A percentile compares a stretch with the other conserved stretches of the same genome.
Evolutionary conservation across 2,888 invertebrate genomes (phyloP).

Genomic region (Cephus runcator): DNA sequence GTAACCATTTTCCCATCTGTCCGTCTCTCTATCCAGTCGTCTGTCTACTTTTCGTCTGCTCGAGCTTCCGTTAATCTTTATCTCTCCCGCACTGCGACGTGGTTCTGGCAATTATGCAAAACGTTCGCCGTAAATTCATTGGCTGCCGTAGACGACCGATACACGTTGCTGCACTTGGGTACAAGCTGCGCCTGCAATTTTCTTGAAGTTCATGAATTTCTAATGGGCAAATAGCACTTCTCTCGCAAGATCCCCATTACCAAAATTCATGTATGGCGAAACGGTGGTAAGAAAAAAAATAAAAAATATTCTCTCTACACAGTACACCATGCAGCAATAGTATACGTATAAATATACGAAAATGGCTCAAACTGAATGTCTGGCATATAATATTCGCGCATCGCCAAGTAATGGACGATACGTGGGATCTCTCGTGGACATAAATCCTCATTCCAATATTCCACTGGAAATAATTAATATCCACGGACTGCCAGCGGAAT

Average conservation of each 20-base stretch:
- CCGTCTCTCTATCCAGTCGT: not conserved
- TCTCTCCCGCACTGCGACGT: not conserved
- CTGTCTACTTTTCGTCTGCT: not conserved
- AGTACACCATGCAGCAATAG: not conserved
- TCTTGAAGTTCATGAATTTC: not conserved
- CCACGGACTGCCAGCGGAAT: slow-evolving; percentile 1
- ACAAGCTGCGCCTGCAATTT: not conserved
- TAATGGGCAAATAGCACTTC: not conserved
- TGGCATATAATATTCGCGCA: not conserved
- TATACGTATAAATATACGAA: not conserved
- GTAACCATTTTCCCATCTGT: not conserved
- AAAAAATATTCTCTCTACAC: not conserved
- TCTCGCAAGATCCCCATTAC: not conserved
- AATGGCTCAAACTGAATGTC: not conserved
- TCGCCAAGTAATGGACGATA: slow-evolving; percentile 4
- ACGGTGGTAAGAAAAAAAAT: not conserved
- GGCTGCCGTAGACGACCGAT: not conserved
- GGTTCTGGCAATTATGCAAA: not conserved
- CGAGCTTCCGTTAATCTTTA: not conserved
- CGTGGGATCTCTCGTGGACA: slow-evolving; percentile 19
- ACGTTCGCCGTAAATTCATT: not conserved
- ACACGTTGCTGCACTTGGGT: not conserved
- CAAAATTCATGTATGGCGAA: not conserved
- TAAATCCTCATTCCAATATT: slow-evolving; percentile 47
- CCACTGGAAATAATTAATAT: slow-evolving; percentile 36